Evolutionary conservation across 2,888 invertebrate genomes (phyloP).

Genomic region (Pteria penguin): DNA sequence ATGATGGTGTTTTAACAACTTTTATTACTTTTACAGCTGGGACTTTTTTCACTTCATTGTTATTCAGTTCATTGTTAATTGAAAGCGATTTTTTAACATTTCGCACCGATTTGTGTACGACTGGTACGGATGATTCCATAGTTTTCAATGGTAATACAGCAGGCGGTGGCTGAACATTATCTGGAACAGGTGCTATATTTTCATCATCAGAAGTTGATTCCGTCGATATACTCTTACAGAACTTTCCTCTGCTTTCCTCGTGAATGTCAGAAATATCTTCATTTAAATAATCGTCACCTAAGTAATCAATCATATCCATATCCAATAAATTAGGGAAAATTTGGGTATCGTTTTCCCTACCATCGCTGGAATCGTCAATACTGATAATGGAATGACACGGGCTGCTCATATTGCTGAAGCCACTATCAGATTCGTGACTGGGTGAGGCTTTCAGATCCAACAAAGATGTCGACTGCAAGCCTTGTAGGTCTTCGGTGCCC

Average conservation of each 20-base stretch:
- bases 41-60: not conserved
- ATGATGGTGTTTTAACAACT: slow-evolving; percentile 54
- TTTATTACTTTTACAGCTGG: slow-evolving; percentile 62
- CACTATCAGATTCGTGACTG: slow-evolving; percentile 71
- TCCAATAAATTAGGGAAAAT: slow-evolving; percentile 14
- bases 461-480: too few species aligned
- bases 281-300: not conserved
- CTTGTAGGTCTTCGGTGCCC: slow-evolving; percentile 23
- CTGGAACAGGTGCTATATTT: not conserved
- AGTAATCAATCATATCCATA: slow-evolving; percentile 3
- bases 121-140: too few species aligned
- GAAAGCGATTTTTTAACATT: not conserved
- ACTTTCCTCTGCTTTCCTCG: not conserved
- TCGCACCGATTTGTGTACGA: not conserved
- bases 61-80: not conserved
- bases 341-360: not conserved
- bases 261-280: not conserved
- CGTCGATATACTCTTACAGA: not conserved
- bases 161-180: not conserved
- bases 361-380: not conserved
- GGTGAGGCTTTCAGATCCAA: slow-evolving; percentile 63
- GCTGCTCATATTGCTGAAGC: slow-evolving; percentile 58
- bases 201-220: not conserved
- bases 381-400: slow-evolving; percentile 20
- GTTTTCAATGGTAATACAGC: not conserved